Base-by-base conservation (phyloP, 1,140 invertebrate species). In the Caenorhabditis latens region DNA sequence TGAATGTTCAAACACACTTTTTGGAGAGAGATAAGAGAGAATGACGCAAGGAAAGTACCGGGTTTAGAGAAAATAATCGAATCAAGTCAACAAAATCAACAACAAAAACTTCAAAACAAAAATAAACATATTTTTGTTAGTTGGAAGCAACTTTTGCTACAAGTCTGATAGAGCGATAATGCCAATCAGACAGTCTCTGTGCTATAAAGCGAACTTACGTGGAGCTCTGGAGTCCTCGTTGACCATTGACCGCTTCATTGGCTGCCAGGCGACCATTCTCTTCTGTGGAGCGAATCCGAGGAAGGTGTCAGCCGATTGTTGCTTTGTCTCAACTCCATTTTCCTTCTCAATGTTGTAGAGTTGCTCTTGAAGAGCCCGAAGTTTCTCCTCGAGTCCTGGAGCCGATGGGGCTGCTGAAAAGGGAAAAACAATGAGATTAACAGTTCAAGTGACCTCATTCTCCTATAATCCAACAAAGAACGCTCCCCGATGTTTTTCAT, bases 221-320 rank as follows among this genome's bases (percentile, higher is more conserved):
- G 86, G 57, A 40, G 82, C 86, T 48, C 82, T 71, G 11, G 75
- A 71, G 40, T 86, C 86, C 11, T 79, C 86, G 32, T 86, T 61
- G 6, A 58, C 46, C 83, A 61, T 58, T 7, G 40, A 57, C 42
- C 86, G 61, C 87, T 88, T 88, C 87, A 88, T 88, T 50, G 87
- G 87, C 85, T 88, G 87, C 87, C 87, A 88, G 67, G 85, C 71
- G 58, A 88, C 87, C 87, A 88, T 86, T 63, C 87, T 87, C 61
- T 86, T 86, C 14, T 57, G 65, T 43, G 86, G 86, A 21, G 53
- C 71, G 9, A 79, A 79, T 79, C 71, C 71, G 42, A 79, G 71
- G 46, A 79, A 79, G 13, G 71, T 79, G n/a, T 79, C 71, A 3
- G 65, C 71, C n/a, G 71, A 46, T 53, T 79, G 71, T 14, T 48